These are phyloP conservation scores for Holcopasites calliopsidis DNA, from an alignment of 1,140 invertebrate species.

Conservation along the genomic window DNA sequence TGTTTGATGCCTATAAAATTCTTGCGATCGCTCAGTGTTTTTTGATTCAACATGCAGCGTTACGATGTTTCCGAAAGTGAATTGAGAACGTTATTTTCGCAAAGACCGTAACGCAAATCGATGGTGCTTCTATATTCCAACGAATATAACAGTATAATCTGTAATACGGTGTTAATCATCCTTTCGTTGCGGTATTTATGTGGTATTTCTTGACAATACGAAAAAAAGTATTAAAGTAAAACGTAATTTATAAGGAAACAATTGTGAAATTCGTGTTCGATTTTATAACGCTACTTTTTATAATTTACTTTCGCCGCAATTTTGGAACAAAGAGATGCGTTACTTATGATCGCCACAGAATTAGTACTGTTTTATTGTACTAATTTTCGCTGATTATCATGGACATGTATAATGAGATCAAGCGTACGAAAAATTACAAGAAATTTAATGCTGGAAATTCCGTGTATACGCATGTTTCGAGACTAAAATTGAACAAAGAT, in stretches of 20 bases:
- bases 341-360: not conserved
- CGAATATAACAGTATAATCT: slow-evolving; percentile 33
- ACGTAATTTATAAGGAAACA: slow-evolving; percentile 20
- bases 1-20: not conserved
- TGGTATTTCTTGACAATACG: slow-evolving; percentile 31
- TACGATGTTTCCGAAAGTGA: slow-evolving; percentile 7
- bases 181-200: slow-evolving; percentile 18
- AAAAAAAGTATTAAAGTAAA: slow-evolving; percentile 42
- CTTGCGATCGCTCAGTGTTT: slow-evolving; percentile 3
- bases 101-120: slow-evolving; percentile 18
- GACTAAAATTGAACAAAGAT: not conserved
- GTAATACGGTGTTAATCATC: slow-evolving; percentile 21
- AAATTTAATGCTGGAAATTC: slow-evolving; percentile 12
- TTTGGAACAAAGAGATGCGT: not conserved
- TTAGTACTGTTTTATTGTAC: not conserved
- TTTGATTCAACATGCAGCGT: not conserved
- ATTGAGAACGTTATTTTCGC: not conserved
- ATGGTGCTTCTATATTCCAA: slow-evolving; percentile 46
- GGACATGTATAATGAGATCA: too few species aligned
- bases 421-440: not conserved
- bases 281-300: not conserved
- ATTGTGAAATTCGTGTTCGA: slow-evolving; percentile 19
- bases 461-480: slow-evolving; percentile 11
- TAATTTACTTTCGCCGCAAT: not conserved
- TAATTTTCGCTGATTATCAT: not conserved